Percentiles rank a stretch among this genome's conserved stretches.
phyloP scores from a whole-genome alignment of 2,113 vertebrate species.

The Mustelus asterias region DNA sequence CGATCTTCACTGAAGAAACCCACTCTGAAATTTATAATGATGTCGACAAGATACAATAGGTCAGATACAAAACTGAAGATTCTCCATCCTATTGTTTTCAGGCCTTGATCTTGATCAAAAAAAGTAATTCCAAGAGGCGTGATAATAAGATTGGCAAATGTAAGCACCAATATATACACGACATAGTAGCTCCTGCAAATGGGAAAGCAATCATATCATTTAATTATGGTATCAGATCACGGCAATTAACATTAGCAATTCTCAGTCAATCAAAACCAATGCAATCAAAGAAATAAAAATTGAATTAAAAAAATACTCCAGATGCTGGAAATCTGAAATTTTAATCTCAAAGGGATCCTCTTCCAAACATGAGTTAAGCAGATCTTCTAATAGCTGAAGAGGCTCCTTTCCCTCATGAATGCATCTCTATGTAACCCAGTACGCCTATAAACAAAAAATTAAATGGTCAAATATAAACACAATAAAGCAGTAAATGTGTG shows the following conservation, averaged over 20 bases:
- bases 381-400: too few relatives aligned
- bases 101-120: constrained; percentile 46
- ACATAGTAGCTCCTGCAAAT: constrained; percentile 59
- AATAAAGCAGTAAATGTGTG: too few relatives aligned
- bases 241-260: constrained; percentile 38
- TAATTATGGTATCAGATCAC: constrained; percentile 40
- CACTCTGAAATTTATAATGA: constrained; percentile 62
- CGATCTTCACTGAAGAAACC: constrained; percentile 59
- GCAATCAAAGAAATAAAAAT: background rate
- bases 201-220: constrained; percentile 38
- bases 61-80: constrained; percentile 63
- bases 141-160: constrained; percentile 59
- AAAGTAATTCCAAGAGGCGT: constrained; percentile 65
- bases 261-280: background rate
- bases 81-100: constrained; percentile 50
- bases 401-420: too few relatives aligned
- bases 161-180: constrained; percentile 61
- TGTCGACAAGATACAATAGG: constrained; percentile 58
- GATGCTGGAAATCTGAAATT: too few relatives aligned
- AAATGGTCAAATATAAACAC: too few relatives aligned
- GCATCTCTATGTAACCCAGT: too few relatives aligned
- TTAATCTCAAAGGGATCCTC: too few relatives aligned
- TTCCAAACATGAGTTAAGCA: too few relatives aligned
- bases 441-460: too few relatives aligned
- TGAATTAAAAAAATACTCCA: background rate